These are phyloP conservation scores for Microctonus brassicae DNA, from an alignment of 2,888 invertebrate genomes.

Conservation along the genomic window DNA sequence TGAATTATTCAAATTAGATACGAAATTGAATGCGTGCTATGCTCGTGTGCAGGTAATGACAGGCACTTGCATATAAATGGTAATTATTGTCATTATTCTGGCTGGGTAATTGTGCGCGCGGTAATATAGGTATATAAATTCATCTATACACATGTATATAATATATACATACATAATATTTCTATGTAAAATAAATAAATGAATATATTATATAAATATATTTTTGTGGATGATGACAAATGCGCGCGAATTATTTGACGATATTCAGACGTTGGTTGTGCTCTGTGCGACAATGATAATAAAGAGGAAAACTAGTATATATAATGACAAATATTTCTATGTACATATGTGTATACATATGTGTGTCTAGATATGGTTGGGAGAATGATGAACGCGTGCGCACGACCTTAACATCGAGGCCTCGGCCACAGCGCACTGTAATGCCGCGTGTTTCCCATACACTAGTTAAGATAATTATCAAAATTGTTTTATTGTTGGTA, in stretches of 20 bases:
- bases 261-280: constrained; percentile 20
- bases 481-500: constrained; percentile 69
- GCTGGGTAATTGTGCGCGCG: constrained; percentile 64
- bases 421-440: constrained; percentile 48
- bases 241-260: neutral
- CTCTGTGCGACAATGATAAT: neutral
- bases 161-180: constrained; percentile 17
- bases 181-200: too few species aligned
- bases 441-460: constrained; percentile 68
- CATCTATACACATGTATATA: neutral
- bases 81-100: constrained; percentile 70
- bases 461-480: constrained; percentile 69
- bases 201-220: neutral
- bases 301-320: neutral
- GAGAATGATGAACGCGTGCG: constrained; percentile 39
- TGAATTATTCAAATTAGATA: constrained; percentile 70
- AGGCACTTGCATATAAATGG: constrained; percentile 70
- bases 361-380: constrained; percentile 25
- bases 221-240: neutral
- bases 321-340: too few species aligned
- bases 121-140: constrained; percentile 37
- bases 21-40: constrained; percentile 69
- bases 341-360: neutral
- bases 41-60: constrained; percentile 69
- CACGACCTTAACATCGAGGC: constrained; percentile 39